Base-by-base conservation (phyloP, 1,140 invertebrate species). In the Pseudomyrmex flavicornis region DNA sequence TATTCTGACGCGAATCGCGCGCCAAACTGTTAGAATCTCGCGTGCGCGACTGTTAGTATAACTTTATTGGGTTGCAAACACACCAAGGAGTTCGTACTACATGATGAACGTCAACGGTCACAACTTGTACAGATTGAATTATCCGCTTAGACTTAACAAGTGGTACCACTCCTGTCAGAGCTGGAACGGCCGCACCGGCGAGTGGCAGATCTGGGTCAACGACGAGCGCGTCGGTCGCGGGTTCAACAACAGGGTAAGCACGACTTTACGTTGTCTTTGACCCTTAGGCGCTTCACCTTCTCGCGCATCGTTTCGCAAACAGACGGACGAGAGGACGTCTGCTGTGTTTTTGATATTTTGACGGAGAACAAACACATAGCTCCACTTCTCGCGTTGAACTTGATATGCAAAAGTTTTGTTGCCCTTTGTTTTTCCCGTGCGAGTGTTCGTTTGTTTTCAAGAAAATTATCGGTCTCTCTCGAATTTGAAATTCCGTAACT, bases 131-230 rank as follows among this genome's bases (percentile, higher is more conserved):
- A 95, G 97, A 88, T 94, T 98, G 50, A 98, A 97, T 92, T 98
- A 98, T 93, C 97, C 97, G 15, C 90, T 97, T 68, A 95, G 96
- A 88, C 93, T 97, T 86, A 96, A 97, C 93, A 95, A 96, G 92
- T 98, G 97, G 97, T 97, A 97, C 93, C 97, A 98, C 92, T 96
- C 96, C 13, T 98, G 97, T 90, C 96, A 97, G 88, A 97, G 97
- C 73, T 98, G 97, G 97, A 98, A 97, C 92, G 97, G 97, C 44
- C 96, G 96, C 89, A 97, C 97, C 12, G 97, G 97, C 61, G 97
- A 98, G 93, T 98, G 97, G 97, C 97, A 97, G 94, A 96, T 97
- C 73, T 98, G 97, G 97, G 96, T 98, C 62, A 97, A 97, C 92
- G 96, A 96, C 44, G 97, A 97, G 91, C 95, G 97, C 84, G 97